Base-by-base conservation (phyloP, 2,113 vertebrate species). In the Anas platyrhynchos region DNA sequence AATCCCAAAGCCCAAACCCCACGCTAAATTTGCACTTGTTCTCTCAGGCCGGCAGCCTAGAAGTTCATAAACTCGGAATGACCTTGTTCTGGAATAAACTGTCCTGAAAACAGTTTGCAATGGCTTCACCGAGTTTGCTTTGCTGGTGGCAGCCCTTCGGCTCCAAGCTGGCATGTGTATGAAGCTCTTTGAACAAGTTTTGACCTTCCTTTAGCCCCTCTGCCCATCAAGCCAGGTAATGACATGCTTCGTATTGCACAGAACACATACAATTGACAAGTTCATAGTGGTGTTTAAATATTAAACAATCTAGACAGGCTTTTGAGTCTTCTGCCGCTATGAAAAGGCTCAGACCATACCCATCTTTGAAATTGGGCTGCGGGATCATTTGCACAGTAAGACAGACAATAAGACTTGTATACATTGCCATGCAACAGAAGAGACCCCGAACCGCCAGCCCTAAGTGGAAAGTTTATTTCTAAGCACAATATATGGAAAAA, bases 401-500 rank as follows among this genome's bases (percentile, higher is more conserved):
- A 96, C 92, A 91, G 94, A 96, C 94, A 95, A 13, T 91, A 95
- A 95, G 94, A 95, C 94, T 97, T 95, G 93, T 96, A 96, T 95
- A 94, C 96, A 96, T 88, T 93, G 95, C 96, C 96, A 97, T 96
- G 95, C 96, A 95, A 96, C 96, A 96, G 95, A 95, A 96, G 59
- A 96, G 96, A 96, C 94, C 96, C 96, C 94, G 74, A 97, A 96
- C 91, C 66, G 77, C 94, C 96, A 95, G 95, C 96, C 95, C 94
- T 94, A 96, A 96, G 88, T 93, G 96, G 94, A 96, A 95, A 96
- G 94, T 96, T 93, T 97, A 94, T 96, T 96, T 96, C 93, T 96
- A 97, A 97, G 95, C 94, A 96, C 96, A 94, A 96, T 96, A 92
- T 94, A 96, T 97, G 96, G 95, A 96, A 96, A 97, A 96, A 96